phyloP scores from a whole-genome alignment of 2,797 vertebrate species.

The Anolis apletophallus region DNA sequence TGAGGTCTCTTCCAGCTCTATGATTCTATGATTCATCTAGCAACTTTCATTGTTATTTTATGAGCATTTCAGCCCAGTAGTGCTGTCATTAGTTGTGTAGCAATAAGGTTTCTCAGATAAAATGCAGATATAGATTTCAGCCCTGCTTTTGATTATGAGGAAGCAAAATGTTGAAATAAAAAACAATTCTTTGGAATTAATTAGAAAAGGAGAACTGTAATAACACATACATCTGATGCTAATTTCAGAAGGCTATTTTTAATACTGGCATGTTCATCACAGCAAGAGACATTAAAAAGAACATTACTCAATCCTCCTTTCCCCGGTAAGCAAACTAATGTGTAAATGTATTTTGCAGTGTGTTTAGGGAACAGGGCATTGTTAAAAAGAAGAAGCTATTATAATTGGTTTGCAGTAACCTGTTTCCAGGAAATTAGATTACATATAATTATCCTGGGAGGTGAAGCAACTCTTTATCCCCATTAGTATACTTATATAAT shows the following conservation, averaged over 20 bases:
- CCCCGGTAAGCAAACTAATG: constrained; percentile 30
- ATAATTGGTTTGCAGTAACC: constrained; percentile 51
- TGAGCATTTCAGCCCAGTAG: background rate
- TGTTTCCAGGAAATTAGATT: constrained; percentile 64
- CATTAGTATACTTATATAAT: constrained; percentile 64
- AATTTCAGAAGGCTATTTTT: constrained; percentile 47
- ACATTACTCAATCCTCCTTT: background rate
- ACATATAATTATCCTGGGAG: constrained; percentile 55
- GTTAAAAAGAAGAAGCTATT: constrained; percentile 40
- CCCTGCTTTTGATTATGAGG: constrained; percentile 42
- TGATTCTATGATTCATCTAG: too few relatives aligned
- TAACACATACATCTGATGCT: constrained; percentile 1
- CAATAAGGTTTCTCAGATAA: background rate
- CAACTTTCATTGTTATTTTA: background rate
- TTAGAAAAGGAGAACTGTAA: constrained; percentile 9
- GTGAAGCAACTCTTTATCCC: constrained; percentile 58
- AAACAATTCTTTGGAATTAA: constrained; percentile 21
- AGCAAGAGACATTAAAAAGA: constrained; percentile 1
- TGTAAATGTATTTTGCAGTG: constrained; percentile 39
- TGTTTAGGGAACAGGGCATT: constrained; percentile 28
- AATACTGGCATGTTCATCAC: constrained; percentile 9
- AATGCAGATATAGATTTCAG: background rate
- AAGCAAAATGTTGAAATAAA: constrained; percentile 17
- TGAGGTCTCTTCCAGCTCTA: too few relatives aligned
- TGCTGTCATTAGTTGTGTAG: background rate